These are phyloP conservation scores for Cyclura pinguis DNA, from an alignment of 2,797 vertebrate species.

Conservation along the genomic window DNA sequence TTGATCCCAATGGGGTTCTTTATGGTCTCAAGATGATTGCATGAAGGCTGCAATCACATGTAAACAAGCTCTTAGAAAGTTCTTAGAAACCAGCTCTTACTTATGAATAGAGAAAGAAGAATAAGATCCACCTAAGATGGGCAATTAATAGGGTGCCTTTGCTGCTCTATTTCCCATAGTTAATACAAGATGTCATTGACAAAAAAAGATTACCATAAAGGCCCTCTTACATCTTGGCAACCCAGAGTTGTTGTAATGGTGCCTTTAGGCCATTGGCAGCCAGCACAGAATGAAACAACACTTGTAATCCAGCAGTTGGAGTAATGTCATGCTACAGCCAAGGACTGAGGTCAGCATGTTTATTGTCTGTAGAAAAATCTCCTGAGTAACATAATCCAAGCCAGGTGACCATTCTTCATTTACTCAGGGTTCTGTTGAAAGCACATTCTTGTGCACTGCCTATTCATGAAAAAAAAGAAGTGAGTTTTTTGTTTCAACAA, in stretches of 20 bases:
- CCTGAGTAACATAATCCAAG: slow-evolving; percentile 25
- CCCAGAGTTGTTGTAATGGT: slow-evolving; percentile 15
- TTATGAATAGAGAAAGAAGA: background rate
- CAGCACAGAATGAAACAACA: slow-evolving; percentile 18
- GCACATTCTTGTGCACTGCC: background rate
- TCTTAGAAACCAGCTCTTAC: no score
- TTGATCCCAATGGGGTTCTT: background rate
- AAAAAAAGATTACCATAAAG: slow-evolving; percentile 3
- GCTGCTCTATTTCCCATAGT: background rate
- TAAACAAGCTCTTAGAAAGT: background rate
- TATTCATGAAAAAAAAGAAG: slow-evolving; percentile 3
- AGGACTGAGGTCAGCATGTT: slow-evolving; percentile 27
- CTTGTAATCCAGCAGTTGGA: slow-evolving; percentile 23
- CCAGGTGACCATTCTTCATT: slow-evolving; percentile 25
- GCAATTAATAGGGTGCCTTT: background rate
- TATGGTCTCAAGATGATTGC: background rate
- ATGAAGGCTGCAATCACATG: background rate
- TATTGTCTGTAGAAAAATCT: slow-evolving; percentile 32
- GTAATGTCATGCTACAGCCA: slow-evolving; percentile 33
- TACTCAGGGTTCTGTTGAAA: background rate
- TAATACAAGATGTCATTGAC: slow-evolving; percentile 6
- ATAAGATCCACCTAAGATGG: background rate
- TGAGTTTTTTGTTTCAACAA: background rate
- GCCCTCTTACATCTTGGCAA: slow-evolving; percentile 4
- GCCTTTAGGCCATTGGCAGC: slow-evolving; percentile 29